phyloP scores from a whole-genome alignment of 2,888 invertebrate genomes.

The Acleris sparsana region DNA sequence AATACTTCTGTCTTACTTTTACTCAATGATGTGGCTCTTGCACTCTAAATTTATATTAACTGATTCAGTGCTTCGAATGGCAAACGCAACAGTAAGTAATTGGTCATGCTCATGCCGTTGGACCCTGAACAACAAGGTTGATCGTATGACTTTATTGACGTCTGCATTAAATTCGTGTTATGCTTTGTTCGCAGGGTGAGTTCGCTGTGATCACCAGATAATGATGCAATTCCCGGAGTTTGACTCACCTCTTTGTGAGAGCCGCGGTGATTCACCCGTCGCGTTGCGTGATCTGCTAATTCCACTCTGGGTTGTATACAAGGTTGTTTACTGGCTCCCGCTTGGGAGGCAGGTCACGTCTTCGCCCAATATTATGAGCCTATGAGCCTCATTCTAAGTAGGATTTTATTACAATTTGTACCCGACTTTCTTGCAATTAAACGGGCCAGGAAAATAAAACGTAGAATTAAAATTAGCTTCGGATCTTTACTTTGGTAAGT shows the following conservation, averaged over 20 bases:
- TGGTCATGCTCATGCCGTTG: constrained; percentile 21
- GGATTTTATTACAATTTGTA: not conserved
- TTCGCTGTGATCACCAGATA: constrained; percentile 45
- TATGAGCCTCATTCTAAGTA: not conserved
- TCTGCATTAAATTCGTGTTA: constrained; percentile 19
- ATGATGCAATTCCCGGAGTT: constrained; percentile 56
- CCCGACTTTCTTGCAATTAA: no score
- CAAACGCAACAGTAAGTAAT: constrained; percentile 2
- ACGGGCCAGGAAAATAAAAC: no score
- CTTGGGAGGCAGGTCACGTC: constrained; percentile 36
- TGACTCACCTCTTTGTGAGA: constrained; percentile 52
- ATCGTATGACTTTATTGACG: constrained; percentile 34
- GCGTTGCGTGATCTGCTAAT: constrained; percentile 61
- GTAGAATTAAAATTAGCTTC: not conserved
- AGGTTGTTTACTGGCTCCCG: constrained; percentile 52
- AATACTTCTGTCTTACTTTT: not conserved
- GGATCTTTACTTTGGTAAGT: constrained; percentile 12
- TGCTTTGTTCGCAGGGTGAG: constrained; percentile 41
- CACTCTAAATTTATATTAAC: constrained; percentile 6
- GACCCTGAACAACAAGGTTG: constrained; percentile 9
- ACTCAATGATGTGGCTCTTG: not conserved
- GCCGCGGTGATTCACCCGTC: constrained; percentile 56
- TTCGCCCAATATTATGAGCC: constrained; percentile 16
- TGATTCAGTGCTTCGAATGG: constrained; percentile 20
- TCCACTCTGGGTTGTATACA: constrained; percentile 57